Evolutionary conservation across 2,888 invertebrate genomes (phyloP).

Genomic region (Neoaliturus tenellus): DNA sequence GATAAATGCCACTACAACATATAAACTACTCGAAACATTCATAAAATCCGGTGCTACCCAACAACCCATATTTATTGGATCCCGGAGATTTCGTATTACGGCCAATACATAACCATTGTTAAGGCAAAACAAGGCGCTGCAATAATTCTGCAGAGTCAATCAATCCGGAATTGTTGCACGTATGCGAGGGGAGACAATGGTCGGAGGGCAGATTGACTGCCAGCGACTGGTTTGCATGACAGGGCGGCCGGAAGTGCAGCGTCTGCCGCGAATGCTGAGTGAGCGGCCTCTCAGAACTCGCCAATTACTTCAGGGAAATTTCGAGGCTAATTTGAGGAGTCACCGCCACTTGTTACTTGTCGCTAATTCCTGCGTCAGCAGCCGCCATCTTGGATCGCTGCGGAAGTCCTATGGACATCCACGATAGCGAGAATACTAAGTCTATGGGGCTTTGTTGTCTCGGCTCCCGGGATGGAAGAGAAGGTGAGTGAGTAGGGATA

Average conservation of each 20-base stretch:
- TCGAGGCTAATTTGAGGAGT: constrained; percentile 50
- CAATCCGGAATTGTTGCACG: constrained; percentile 27
- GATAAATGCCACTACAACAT: no score
- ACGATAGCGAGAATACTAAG: background rate
- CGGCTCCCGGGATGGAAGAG: background rate
- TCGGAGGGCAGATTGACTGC: background rate
- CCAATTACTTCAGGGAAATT: constrained; percentile 51
- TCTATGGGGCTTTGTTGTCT: constrained; percentile 18
- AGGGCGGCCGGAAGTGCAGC: constrained; percentile 48
- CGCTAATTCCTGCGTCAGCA: constrained; percentile 38
- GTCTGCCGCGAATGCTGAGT: constrained; percentile 48
- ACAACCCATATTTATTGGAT: background rate
- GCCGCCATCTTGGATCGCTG: constrained; percentile 47
- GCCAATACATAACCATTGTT: background rate
- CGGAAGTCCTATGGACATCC: constrained; percentile 14
- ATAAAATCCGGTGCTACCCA: no score
- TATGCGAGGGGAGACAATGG: constrained; percentile 27
- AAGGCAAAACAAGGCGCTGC: background rate
- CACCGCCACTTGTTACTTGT: constrained; percentile 45
- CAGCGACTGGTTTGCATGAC: constrained; percentile 46
- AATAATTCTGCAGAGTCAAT: constrained; percentile 2
- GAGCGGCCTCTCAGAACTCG: constrained; percentile 35
- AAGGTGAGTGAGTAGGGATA: background rate
- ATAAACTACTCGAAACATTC: no score
- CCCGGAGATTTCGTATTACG: background rate